phyloP scores from a whole-genome alignment of 2,113 vertebrate genomes.

The Ginglymostoma cirratum region DNA sequence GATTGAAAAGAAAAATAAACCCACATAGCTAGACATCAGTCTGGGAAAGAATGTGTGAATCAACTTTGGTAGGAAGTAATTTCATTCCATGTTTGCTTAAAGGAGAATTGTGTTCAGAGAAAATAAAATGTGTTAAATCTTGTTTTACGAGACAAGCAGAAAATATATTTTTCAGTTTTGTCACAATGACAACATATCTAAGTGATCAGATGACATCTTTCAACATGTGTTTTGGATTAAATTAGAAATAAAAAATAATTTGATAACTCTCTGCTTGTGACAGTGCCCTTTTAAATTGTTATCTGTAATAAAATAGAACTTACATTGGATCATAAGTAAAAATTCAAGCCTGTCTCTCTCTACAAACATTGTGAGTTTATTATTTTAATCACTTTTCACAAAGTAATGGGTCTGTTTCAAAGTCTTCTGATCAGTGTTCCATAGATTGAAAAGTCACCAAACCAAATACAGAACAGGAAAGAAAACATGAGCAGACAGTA shows the following conservation, averaged over 20 bases:
- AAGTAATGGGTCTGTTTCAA: slow-evolving; percentile 32
- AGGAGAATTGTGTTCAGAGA: neutral
- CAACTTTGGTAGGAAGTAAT: neutral
- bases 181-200: neutral
- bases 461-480: slow-evolving; percentile 30
- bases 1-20: slow-evolving; percentile 16
- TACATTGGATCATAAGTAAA: slow-evolving; percentile 24
- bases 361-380: slow-evolving; percentile 24
- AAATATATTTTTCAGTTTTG: neutral
- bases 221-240: neutral
- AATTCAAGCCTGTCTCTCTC: slow-evolving; percentile 10
- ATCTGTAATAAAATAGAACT: neutral
- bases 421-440: slow-evolving; percentile 23
- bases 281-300: neutral
- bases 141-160: neutral
- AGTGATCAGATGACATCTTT: neutral
- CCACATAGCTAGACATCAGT: neutral
- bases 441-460: slow-evolving; percentile 34
- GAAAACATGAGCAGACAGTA: slow-evolving; percentile 34
- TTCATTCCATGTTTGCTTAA: neutral
- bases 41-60: slow-evolving; percentile 28
- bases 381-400: slow-evolving; percentile 34
- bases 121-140: neutral
- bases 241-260: slow-evolving; percentile 4
- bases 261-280: neutral